phyloP scores from a whole-genome alignment of 2,888 invertebrate genomes.

The Chrysolina haemoptera region DNA sequence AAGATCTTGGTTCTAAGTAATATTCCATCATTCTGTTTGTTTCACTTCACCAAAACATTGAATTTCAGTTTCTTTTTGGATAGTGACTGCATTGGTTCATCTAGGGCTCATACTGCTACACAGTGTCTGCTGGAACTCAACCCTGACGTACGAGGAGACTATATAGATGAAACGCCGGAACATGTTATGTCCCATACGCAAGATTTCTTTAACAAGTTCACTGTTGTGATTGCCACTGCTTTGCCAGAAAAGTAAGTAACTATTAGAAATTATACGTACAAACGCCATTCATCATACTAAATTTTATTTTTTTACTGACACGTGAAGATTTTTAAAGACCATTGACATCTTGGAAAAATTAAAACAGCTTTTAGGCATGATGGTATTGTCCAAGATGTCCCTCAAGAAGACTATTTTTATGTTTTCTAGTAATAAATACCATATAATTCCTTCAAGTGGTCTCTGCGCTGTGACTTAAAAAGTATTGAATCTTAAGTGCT shows the following conservation, averaged over 20 bases:
- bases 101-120: conserved; percentile 88
- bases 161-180: conserved; percentile 90
- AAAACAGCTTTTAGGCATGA: too few relatives aligned
- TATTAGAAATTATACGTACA: too few relatives aligned
- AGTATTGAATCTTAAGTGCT: too few relatives aligned
- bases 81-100: conserved; percentile 83
- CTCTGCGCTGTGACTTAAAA: too few relatives aligned
- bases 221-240: conserved; percentile 87
- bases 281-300: too few relatives aligned
- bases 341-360: too few relatives aligned
- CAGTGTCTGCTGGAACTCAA: conserved; percentile 91
- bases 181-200: conserved; percentile 88
- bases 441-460: too few relatives aligned
- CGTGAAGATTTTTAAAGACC: too few relatives aligned
- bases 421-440: too few relatives aligned
- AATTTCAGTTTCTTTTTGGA: conserved; percentile 89
- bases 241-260: conserved; percentile 78
- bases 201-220: conserved; percentile 89
- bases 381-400: too few relatives aligned
- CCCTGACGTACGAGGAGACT: conserved; percentile 93
- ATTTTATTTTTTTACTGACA: too few relatives aligned
- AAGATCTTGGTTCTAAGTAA: conserved; percentile 95
- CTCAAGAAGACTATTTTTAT: too few relatives aligned
- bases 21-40: conserved; percentile 28
- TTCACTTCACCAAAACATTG: conserved; percentile 23